These are phyloP conservation scores for Yponomeuta evonymella DNA, from an alignment of 2,888 invertebrate genomes.

Conservation along the genomic window DNA sequence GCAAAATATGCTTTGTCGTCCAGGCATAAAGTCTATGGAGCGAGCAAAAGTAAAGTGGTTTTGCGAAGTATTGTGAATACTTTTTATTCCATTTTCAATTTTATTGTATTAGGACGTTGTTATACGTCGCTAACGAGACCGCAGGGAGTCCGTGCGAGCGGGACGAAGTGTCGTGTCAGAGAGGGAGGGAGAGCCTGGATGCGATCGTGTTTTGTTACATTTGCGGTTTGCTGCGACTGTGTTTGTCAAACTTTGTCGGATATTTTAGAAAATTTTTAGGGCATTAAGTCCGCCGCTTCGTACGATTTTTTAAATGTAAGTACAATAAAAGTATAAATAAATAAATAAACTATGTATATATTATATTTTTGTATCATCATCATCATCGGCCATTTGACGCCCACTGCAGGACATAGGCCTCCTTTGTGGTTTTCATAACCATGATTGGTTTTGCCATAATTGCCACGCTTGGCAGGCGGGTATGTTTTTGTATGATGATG, in stretches of 20 bases:
- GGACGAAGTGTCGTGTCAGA: slow-evolving; percentile 30
- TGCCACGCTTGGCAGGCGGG: too few relatives aligned
- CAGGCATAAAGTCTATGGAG: slow-evolving; percentile 15
- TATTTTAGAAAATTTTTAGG: slow-evolving; percentile 21
- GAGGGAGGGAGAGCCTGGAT: slow-evolving; percentile 35
- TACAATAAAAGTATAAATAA: too few relatives aligned
- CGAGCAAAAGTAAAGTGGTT: slow-evolving; percentile 26
- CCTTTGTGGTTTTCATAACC: too few relatives aligned
- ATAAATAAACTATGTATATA: too few relatives aligned
- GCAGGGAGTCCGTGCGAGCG: slow-evolving; percentile 47
- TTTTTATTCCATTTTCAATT: slow-evolving; percentile 65
- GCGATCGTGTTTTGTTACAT: slow-evolving; percentile 50
- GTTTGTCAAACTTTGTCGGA: slow-evolving; percentile 36
- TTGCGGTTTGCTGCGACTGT: slow-evolving; percentile 37
- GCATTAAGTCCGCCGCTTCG: too few relatives aligned
- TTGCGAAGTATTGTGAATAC: slow-evolving; percentile 40
- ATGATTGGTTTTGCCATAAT: too few relatives aligned
- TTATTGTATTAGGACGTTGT: slow-evolving; percentile 64
- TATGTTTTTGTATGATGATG: too few relatives aligned
- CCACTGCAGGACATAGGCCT: too few relatives aligned
- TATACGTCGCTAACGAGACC: slow-evolving; percentile 67
- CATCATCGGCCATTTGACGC: too few relatives aligned
- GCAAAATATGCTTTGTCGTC: slow-evolving; percentile 29
- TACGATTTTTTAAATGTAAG: too few relatives aligned
- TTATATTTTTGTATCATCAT: too few relatives aligned